These are phyloP conservation scores for Malurus melanocephalus DNA, from an alignment of 2,113 vertebrate species.

Conservation along the genomic window DNA sequence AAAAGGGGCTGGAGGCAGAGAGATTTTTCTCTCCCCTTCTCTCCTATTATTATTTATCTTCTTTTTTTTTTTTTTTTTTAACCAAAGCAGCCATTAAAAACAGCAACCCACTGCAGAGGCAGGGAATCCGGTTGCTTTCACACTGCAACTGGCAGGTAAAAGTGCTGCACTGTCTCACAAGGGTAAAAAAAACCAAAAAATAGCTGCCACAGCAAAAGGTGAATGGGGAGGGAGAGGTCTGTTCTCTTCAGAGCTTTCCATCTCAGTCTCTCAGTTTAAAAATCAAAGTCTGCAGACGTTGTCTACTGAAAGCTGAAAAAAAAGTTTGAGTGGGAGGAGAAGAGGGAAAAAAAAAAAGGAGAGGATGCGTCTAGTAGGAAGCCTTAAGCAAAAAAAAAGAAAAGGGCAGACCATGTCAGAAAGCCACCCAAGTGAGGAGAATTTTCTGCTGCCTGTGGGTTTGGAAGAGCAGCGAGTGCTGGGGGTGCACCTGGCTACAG, in stretches of 20 bases:
- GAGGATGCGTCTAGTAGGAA: constrained; percentile 11
- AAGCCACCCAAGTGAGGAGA: constrained; percentile 35
- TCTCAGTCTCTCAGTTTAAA: constrained; percentile 11
- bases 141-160: constrained; percentile 67
- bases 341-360: neutral
- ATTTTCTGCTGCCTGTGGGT: constrained; percentile 21
- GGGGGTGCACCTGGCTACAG: neutral
- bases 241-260: constrained; percentile 48
- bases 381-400: constrained; percentile 1
- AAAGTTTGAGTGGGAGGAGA: constrained; percentile 26
- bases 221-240: constrained; percentile 44
- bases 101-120: constrained; percentile 45
- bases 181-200: constrained; percentile 32
- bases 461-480: neutral
- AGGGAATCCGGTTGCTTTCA: constrained; percentile 25
- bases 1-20: constrained; percentile 25
- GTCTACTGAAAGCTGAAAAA: constrained; percentile 41
- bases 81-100: constrained; percentile 35
- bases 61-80: neutral
- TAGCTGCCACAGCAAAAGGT: constrained; percentile 60
- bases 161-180: constrained; percentile 42
- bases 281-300: constrained; percentile 24
- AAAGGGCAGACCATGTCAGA: constrained; percentile 36
- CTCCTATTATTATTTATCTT: constrained; percentile 31
- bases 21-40: constrained; percentile 56